Percentiles rank a stretch among this genome's conserved stretches.
phyloP scores from a whole-genome alignment of 2,113 vertebrate species.

The Gymnocephalus cernua region DNA sequence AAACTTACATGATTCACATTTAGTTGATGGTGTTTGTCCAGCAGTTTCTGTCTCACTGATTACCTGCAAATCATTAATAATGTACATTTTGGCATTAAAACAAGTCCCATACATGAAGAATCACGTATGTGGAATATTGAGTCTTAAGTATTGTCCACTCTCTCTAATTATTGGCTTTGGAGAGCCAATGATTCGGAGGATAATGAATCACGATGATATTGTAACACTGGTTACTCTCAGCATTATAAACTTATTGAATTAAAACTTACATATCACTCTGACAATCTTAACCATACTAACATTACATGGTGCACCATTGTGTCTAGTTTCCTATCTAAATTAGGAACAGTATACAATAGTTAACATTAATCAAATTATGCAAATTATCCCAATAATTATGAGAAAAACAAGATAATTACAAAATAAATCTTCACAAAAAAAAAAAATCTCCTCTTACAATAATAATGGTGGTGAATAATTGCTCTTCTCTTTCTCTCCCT shows the following conservation, averaged over 20 bases:
- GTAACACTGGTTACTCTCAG: not conserved
- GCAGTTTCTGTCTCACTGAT: conserved; percentile 7
- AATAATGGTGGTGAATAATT: conserved; percentile 64
- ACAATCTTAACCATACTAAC: not conserved
- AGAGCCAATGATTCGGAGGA: conserved; percentile 49
- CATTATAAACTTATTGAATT: not conserved
- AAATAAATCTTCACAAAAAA: conserved; percentile 10
- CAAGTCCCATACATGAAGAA: conserved; percentile 28
- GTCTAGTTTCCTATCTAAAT: not conserved
- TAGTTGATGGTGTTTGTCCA: conserved; percentile 44
- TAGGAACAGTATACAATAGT: not conserved
- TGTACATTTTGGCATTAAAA: conserved; percentile 32
- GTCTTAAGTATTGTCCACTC: conserved; percentile 25
- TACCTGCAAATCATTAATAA: conserved; percentile 33
- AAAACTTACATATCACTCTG: not conserved
- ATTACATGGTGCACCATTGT: not conserved
- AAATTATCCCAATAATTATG: not conserved
- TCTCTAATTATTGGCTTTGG: not conserved
- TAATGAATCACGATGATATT: conserved; percentile 68
- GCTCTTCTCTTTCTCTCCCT: conserved; percentile 46
- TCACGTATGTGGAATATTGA: conserved; percentile 4
- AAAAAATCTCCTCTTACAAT: conserved; percentile 4
- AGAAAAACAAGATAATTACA: conserved; percentile 10
- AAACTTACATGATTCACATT: conserved; percentile 43
- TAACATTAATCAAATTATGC: not conserved